A percentile compares a stretch with the other conserved stretches of the same genome.
Conservation (phyloP, 1,140 invertebrate species). For the Drosophila jambulina region DNA sequence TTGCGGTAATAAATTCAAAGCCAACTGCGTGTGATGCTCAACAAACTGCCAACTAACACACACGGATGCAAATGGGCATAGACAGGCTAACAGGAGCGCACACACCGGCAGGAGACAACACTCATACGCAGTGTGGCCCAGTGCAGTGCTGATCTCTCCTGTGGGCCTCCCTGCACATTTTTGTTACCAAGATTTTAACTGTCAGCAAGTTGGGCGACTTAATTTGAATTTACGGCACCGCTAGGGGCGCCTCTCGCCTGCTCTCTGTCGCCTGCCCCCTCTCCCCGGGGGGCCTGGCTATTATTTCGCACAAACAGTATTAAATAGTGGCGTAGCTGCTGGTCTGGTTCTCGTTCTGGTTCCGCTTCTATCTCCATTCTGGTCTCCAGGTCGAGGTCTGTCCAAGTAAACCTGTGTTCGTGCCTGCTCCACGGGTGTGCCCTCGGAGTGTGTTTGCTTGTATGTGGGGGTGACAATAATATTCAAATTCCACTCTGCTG, state of each 20-base stretch:
- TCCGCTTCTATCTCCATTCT: constrained; percentile 20
- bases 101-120: constrained; percentile 20
- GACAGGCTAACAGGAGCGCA: constrained; percentile 17
- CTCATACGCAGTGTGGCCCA: constrained; percentile 46
- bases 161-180: constrained; percentile 70
- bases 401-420: constrained; percentile 47
- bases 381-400: constrained; percentile 49
- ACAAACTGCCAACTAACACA: constrained; percentile 75
- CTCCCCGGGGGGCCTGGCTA: constrained; percentile 52
- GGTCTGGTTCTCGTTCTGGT: constrained; percentile 11
- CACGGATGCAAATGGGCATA: constrained; percentile 33
- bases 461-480: constrained; percentile 73
- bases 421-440: constrained; percentile 29
- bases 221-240: constrained; percentile 82
- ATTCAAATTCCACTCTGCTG: constrained; percentile 76
- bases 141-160: constrained; percentile 64
- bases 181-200: constrained; percentile 82
- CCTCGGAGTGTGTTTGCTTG: constrained; percentile 11
- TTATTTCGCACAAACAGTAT: constrained; percentile 80
- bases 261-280: neutral
- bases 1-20: constrained; percentile 72
- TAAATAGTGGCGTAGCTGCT: constrained; percentile 70
- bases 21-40: constrained; percentile 68
- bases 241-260: constrained; percentile 50
- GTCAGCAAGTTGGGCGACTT: constrained; percentile 83